Conservation (phyloP, 2,113 vertebrate species). For the Trogon melanurus region DNA sequence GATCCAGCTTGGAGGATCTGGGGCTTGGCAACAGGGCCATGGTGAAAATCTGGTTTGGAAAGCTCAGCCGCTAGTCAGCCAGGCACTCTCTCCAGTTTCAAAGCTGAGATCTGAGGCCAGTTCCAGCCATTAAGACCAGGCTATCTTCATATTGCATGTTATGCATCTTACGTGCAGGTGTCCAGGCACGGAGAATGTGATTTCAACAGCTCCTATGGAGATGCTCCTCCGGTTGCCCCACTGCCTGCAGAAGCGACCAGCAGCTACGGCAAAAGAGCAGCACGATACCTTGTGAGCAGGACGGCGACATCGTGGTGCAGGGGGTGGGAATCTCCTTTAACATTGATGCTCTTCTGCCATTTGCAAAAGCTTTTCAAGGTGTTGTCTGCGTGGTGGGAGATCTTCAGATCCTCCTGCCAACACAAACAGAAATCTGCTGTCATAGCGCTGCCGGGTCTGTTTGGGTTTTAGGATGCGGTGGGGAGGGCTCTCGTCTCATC, state of each 20-base stretch:
- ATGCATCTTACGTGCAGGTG: fast-evolving
- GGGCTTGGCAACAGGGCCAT: neutral
- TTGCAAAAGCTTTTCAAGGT: conserved; percentile 94
- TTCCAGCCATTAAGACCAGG: neutral
- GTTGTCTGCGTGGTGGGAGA: conserved; percentile 94
- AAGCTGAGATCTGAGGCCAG: neutral
- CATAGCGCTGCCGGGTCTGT: neutral
- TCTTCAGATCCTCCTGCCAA: conserved; percentile 90
- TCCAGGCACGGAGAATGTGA: fast-evolving
- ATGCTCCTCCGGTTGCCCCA: neutral
- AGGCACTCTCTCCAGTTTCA: neutral
- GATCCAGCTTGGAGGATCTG: neutral
- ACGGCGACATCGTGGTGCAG: conserved; percentile 92
- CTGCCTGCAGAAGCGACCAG: neutral
- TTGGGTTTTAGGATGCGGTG: neutral
- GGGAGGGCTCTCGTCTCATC: neutral
- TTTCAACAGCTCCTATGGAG: neutral
- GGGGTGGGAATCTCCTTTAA: conserved; percentile 88
- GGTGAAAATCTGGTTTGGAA: conserved; percentile 1
- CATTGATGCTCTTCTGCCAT: conserved; percentile 94
- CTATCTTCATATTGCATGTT: neutral
- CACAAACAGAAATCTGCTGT: neutral
- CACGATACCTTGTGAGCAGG: conserved; percentile 90
- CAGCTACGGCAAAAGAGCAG: fast-evolving
- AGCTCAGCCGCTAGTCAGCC: neutral